A percentile compares a stretch with the other conserved stretches of the same genome.
Evolutionary conservation across 2,797 vertebrate species (phyloP).

Genomic region (Ctenopoma kingsleyae): DNA sequence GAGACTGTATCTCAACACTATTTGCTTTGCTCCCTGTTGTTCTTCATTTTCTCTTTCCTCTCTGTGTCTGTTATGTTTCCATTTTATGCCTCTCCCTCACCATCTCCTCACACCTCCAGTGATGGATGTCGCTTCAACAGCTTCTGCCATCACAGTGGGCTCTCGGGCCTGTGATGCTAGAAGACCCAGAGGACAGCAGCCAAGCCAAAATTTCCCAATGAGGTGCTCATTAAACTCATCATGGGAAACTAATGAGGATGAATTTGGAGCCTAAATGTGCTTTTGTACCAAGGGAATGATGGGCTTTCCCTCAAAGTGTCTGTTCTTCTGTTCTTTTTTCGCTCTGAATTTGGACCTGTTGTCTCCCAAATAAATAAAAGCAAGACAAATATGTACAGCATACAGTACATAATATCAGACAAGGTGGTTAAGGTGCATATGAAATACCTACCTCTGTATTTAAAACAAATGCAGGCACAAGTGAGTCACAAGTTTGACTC

Average conservation of each 20-base stretch:
- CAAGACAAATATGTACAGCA: slow-evolving; percentile 12
- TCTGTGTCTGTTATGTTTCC: slow-evolving; percentile 10
- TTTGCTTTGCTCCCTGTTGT: slow-evolving; percentile 33
- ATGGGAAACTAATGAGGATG: slow-evolving; percentile 78
- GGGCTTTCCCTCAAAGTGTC: slow-evolving; percentile 53
- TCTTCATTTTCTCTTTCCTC: slow-evolving; percentile 9
- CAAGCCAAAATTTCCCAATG: slow-evolving; percentile 59
- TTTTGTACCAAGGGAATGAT: slow-evolving; percentile 52
- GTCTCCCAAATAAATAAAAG: slow-evolving; percentile 18
- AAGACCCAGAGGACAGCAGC: slow-evolving; percentile 61
- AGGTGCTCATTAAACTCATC: slow-evolving; percentile 76
- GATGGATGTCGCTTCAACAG: slow-evolving; percentile 61
- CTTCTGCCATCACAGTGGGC: slow-evolving; percentile 31
- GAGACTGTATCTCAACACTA: slow-evolving; percentile 40
- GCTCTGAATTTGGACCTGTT: slow-evolving; percentile 26
- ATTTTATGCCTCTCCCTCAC: slow-evolving; percentile 27
- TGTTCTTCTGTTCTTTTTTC: slow-evolving; percentile 57
- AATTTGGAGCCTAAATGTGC: slow-evolving; percentile 63
- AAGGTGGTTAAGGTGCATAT: not conserved
- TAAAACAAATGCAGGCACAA: no score
- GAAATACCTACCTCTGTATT: no score
- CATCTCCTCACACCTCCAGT: slow-evolving; percentile 38
- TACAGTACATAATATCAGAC: not conserved
- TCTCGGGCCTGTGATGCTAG: slow-evolving; percentile 52
- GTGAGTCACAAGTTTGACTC: no score